These are phyloP conservation scores for Blastomussa wellsi DNA, from an alignment of 92 coral and sea anemone genomes.

Conservation along the genomic window DNA sequence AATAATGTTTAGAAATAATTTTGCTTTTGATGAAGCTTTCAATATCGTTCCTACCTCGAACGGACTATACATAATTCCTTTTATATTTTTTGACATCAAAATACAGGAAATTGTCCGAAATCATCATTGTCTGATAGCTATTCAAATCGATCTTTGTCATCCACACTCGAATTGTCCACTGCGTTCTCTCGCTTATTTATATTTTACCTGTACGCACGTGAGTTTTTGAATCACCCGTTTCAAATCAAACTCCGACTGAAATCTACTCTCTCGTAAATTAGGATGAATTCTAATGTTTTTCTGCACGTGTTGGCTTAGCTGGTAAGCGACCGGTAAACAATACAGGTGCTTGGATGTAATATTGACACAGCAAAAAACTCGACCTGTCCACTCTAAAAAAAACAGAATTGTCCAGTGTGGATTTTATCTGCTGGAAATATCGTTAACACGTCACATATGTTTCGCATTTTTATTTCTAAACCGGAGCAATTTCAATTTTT, in stretches of 20 bases:
- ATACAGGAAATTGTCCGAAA: slow-evolving; percentile 36
- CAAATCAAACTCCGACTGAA: neutral
- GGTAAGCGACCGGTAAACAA: slow-evolving; percentile 16
- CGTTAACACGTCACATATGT: neutral
- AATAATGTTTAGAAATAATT: slow-evolving; percentile 28
- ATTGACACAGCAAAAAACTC: slow-evolving; percentile 9
- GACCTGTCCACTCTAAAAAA: neutral
- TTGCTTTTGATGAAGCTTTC: neutral
- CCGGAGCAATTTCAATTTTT: neutral
- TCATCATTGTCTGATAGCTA: slow-evolving; percentile 4
- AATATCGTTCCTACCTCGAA: slow-evolving; percentile 21
- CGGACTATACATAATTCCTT: slow-evolving; percentile 20
- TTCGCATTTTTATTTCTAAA: neutral
- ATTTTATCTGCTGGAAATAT: neutral
- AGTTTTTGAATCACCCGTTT: neutral
- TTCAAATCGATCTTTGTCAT: slow-evolving; percentile 35
- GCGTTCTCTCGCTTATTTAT: neutral
- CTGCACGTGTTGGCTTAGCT: slow-evolving; percentile 14
- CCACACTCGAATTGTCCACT: neutral
- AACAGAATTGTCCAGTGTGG: neutral
- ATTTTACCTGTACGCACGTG: neutral
- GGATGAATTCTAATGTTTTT: neutral
- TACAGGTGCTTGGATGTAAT: slow-evolving; percentile 22
- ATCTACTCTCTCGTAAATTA: neutral
- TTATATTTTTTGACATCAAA: slow-evolving; percentile 18